phyloP scores from a whole-genome alignment of 2,113 vertebrate genomes.

The Rhinoderma darwinii region DNA sequence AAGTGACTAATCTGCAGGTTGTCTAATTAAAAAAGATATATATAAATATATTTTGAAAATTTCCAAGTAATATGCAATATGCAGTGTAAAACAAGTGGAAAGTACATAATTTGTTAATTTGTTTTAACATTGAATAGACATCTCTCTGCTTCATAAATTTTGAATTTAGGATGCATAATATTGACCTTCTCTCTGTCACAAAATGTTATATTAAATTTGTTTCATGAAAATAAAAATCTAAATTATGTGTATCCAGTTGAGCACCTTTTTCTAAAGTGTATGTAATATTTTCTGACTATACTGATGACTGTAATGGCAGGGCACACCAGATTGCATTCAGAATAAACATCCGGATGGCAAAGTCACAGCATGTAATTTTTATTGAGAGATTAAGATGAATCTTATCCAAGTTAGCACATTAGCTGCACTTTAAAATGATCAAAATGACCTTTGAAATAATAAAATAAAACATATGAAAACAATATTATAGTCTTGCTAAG shows the following conservation, averaged over 20 bases:
- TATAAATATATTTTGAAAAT: not conserved
- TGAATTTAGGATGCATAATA: not conserved
- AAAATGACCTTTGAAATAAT: constrained; percentile 45
- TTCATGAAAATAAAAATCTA: constrained; percentile 39
- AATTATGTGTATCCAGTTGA: constrained; percentile 27
- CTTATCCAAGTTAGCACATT: constrained; percentile 28
- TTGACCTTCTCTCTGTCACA: constrained; percentile 28
- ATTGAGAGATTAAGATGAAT: constrained; percentile 30
- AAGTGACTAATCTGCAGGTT: too few species aligned
- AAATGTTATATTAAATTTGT: constrained; percentile 35
- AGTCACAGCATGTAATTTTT: constrained; percentile 52
- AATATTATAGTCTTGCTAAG: not conserved
- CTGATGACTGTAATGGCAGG: constrained; percentile 42
- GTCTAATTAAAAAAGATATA: too few species aligned
- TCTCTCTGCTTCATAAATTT: constrained; percentile 19
- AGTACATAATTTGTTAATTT: not conserved
- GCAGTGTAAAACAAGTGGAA: not conserved
- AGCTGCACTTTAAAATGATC: constrained; percentile 41
- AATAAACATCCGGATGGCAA: constrained; percentile 51
- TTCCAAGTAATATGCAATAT: not conserved
- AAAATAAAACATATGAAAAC: constrained; percentile 26
- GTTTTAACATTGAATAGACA: not conserved
- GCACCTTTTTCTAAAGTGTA: constrained; percentile 33
- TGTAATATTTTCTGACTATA: constrained; percentile 39
- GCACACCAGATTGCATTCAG: constrained; percentile 43